Base-by-base conservation (phyloP, 1,140 invertebrate genomes). In the Drosophila ogumai region DNA sequence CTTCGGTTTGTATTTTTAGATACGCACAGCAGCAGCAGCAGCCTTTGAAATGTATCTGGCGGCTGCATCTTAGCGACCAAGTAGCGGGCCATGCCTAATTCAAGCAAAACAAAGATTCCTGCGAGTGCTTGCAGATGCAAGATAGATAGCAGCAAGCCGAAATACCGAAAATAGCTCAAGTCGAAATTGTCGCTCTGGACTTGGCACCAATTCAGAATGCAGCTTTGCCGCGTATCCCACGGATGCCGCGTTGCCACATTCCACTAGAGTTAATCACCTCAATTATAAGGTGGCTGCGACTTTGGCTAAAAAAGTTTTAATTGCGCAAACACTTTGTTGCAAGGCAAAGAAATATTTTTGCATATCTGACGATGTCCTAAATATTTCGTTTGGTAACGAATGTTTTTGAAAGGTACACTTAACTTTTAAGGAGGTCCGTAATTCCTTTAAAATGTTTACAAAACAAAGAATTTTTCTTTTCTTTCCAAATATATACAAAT, bases 21-120 rank as follows among this genome's bases (percentile, higher is more conserved):
- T 32, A n/a, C 63, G 55, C 55, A 46, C 40, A 44, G 28, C 50
- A 64, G 60, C 28, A 28, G 60, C 40, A 63, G 31, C 22, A 44
- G 64, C 58, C 64, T 66, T 38, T 66, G 57, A 66, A 66, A 66
- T 66, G 57, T 66, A 66, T 66, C 63, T 63, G 63, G 56, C 31
- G 57, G 22, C 36, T 63, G 63, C 63, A 63, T 63, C 54, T 58
- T 43, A 43, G 54, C 57, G 40, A 13, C 36, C 36, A n/a, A 28
- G 36, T 57, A 38, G 15, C 22, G n/a, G 36, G 6, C 40, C 40
- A 28, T 65, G 40, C 63, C 63, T 60, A 65, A 65, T 65, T 65
- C 56, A 65, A 61, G 40, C 17, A 65, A 34, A 31, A 36, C 40
- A 7, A 43, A 44, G 31, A 60, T 52, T 50, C 58, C 58, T n/a